Evolutionary conservation across 2,888 invertebrate species (phyloP).

Genomic region (Amphiduros pacificus): DNA sequence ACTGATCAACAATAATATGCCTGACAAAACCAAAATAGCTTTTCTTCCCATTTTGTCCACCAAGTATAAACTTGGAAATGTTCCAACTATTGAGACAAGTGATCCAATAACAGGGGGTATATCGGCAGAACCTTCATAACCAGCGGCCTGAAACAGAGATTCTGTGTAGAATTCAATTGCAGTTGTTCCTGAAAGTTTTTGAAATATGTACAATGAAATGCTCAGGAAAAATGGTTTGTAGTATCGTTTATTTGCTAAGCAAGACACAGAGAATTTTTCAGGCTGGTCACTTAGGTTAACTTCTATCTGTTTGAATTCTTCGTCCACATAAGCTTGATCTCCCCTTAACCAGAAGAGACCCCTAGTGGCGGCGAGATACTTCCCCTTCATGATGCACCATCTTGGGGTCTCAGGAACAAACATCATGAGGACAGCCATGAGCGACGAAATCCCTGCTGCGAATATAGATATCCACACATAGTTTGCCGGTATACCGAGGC

Average conservation of each 20-base stretch:
- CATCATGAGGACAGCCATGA: background rate
- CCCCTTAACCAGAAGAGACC: background rate
- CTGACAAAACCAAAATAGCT: background rate
- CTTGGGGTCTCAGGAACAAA: slow-evolving; percentile 14
- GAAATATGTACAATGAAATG: slow-evolving; percentile 2
- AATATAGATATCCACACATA: slow-evolving; percentile 6
- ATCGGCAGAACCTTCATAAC: background rate
- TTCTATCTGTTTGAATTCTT: background rate
- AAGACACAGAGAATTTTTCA: background rate
- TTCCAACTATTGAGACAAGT: background rate
- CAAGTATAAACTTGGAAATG: background rate
- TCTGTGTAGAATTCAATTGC: slow-evolving; percentile 10
- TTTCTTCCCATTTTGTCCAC: slow-evolving; percentile 2
- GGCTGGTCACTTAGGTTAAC: background rate
- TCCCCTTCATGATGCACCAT: background rate
- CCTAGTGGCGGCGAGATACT: background rate
- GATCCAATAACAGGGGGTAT: slow-evolving; percentile 2
- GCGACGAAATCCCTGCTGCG: background rate
- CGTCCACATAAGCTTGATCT: background rate
- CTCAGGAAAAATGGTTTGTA: slow-evolving; percentile 3
- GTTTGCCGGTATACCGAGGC: background rate
- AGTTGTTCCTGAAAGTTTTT: slow-evolving; percentile 8
- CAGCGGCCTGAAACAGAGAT: slow-evolving; percentile 3
- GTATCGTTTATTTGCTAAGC: background rate
- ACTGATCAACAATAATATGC: background rate